Evolutionary conservation across 2,113 vertebrate species (phyloP), one percentile per base, ranked within the genome.

Genomic region (Formicarius rufipectus): DNA sequence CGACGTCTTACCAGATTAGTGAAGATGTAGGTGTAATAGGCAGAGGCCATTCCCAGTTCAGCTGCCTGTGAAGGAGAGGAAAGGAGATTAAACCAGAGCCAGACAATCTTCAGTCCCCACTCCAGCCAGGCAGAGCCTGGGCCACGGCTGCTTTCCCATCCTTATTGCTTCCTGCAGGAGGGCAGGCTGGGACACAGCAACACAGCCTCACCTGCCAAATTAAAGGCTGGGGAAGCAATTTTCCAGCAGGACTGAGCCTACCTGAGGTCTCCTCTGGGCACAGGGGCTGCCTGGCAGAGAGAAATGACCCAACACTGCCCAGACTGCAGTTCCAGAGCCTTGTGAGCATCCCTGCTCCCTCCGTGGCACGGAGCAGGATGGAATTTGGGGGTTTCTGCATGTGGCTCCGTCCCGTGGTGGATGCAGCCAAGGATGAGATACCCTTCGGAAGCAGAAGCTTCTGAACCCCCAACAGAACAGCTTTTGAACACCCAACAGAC

Each of bases 11-110:
- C 99, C 99, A 99, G 98, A 92, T 99, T 99, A 92, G 99, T 99
- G 98, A 99, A 99, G 98, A 99, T 99, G 98, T 99, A 99, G 25
- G 99, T 99, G 97, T 99, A 99, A 98, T 99, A 99, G 96, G 99
- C 98, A 30, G 99, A 99, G 67, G 99, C 98, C 99, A 99, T 99
- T 82, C 99, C 99, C 97, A 99, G 98, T 93, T 99, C 99, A 63
- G 99, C 99, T 68, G 99, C 99, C 99, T 99, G 98, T 53, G 93
- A 97, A 96, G 73, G 86, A 75, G 66, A 98, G 93, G 74, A 96
- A 97, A 96, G 55, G 67, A 94, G 82, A 92, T 98, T 96, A 98
- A 82, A 94, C 18, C 88, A 68, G 76, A 80, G 68, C 77, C 91
- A 59, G 77, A 87, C 84, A 71, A 75, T 40, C 94, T 84, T 72